Conservation (phyloP, 1,140 invertebrate genomes). For the Papilio dardanus region DNA sequence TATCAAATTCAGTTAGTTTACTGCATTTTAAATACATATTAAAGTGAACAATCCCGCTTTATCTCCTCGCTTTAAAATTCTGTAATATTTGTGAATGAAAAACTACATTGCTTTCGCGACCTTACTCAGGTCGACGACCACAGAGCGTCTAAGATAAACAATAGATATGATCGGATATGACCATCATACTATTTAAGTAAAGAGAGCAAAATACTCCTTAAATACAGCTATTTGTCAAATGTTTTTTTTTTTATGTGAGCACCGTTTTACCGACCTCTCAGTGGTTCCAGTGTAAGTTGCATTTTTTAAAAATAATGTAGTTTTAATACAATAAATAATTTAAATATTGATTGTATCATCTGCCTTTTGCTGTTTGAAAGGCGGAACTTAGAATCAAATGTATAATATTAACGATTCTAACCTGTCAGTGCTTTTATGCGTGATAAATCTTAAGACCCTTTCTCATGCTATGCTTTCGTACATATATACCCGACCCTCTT, state of each 20-base stretch:
- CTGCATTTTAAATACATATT: not conserved
- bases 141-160: not conserved
- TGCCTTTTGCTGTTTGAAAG: constrained; percentile 10
- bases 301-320: not conserved
- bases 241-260: no score
- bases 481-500: no score
- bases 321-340: not conserved
- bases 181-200: not conserved
- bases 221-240: no score
- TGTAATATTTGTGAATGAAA: not conserved
- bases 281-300: not conserved
- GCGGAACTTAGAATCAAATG: constrained; percentile 15
- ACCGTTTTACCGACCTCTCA: not conserved
- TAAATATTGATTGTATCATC: not conserved
- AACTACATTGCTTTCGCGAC: not conserved
- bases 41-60: not conserved
- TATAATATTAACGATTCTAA: constrained; percentile 22
- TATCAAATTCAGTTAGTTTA: not conserved
- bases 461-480: constrained; percentile 22
- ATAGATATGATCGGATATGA: not conserved
- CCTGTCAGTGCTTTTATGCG: constrained; percentile 3
- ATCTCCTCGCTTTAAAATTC: not conserved
- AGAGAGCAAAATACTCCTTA: not conserved
- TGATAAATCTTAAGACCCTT: constrained; percentile 14
- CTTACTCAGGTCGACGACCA: not conserved